Evolutionary conservation across 2,888 invertebrate genomes (phyloP).

Genomic region (Caenorhabditis macrosperma): DNA sequence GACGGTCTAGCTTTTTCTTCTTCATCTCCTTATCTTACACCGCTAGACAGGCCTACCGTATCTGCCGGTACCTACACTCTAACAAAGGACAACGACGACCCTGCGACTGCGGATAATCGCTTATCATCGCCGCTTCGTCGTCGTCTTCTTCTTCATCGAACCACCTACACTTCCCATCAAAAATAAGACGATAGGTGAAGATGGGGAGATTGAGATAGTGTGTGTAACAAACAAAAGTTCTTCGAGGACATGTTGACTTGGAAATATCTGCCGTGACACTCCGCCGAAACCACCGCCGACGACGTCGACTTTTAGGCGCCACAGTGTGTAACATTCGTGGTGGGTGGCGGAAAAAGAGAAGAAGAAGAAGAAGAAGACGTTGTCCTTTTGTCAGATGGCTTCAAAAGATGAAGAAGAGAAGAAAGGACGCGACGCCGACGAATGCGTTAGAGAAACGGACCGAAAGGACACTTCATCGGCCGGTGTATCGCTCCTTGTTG

Average conservation of each 20-base stretch:
- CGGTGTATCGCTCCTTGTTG: slow-evolving; percentile 1
- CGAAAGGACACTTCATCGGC: not conserved
- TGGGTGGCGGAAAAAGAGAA: no score
- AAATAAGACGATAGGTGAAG: not conserved
- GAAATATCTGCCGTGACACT: not conserved
- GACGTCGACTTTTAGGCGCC: slow-evolving; percentile 2
- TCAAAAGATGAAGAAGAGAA: not conserved
- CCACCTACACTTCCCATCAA: not conserved
- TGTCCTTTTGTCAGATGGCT: slow-evolving; percentile 12
- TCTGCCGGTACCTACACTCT: not conserved
- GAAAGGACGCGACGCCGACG: not conserved
- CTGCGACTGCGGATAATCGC: not conserved
- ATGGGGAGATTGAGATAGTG: not conserved
- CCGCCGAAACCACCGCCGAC: not conserved
- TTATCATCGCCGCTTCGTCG: not conserved
- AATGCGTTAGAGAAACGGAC: not conserved
- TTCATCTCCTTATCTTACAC: slow-evolving; percentile 12
- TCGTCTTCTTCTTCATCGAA: not conserved
- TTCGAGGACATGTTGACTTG: not conserved
- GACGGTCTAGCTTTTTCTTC: slow-evolving; percentile 36
- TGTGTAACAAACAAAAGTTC: slow-evolving; percentile 16
- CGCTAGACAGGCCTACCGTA: not conserved
- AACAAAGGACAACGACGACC: not conserved
- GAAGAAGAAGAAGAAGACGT: not conserved
- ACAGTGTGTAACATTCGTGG: slow-evolving; percentile 1